These are phyloP conservation scores for Platyrinchus mystaceus DNA, from an alignment of 2,797 vertebrate species.

Conservation along the genomic window DNA sequence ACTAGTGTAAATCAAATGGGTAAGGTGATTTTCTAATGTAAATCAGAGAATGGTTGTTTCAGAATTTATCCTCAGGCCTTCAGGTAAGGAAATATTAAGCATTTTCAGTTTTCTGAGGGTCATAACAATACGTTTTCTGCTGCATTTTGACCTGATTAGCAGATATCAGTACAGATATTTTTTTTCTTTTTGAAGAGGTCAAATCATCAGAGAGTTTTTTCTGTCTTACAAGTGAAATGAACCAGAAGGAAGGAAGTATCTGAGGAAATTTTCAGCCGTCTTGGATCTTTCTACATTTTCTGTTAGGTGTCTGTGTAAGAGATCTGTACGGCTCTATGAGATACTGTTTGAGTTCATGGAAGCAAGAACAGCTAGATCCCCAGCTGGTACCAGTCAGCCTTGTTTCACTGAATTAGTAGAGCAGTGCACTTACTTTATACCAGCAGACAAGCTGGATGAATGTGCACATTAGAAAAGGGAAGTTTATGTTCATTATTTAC, in stretches of 20 bases:
- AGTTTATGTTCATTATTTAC: background rate
- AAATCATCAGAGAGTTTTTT: background rate
- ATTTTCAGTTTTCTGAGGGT: background rate
- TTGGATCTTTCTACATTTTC: conserved; percentile 5
- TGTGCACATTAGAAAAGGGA: background rate
- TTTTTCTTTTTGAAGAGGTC: background rate
- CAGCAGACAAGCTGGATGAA: background rate
- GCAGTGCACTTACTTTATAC: background rate
- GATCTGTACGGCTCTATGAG: background rate
- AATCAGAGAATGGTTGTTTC: background rate
- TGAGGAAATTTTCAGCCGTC: background rate
- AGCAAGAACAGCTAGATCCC: background rate
- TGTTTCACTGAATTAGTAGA: background rate
- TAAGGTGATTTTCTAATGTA: background rate
- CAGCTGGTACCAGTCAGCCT: conserved; percentile 5
- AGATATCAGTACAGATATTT: background rate
- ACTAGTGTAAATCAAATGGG: background rate
- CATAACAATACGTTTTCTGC: background rate
- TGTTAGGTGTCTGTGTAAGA: background rate
- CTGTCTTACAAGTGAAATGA: background rate
- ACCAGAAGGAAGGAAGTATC: background rate
- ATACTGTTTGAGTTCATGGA: background rate
- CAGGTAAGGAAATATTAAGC: background rate
- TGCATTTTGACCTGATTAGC: background rate
- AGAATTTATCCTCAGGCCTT: background rate